Conservation (phyloP, 1,140 invertebrate genomes). For the Drosophila mayri region DNA sequence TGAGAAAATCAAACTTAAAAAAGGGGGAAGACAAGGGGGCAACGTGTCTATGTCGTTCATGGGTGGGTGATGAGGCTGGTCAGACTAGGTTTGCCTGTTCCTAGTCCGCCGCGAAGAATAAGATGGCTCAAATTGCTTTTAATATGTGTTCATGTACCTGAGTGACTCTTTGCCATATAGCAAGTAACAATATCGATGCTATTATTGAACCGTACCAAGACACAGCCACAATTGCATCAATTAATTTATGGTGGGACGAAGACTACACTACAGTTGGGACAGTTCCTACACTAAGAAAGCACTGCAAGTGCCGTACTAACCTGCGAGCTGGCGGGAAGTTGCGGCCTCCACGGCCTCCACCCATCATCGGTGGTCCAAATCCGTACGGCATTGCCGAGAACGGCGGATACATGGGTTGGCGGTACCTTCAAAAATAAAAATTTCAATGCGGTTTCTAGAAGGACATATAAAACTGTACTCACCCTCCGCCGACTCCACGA, state of each 20-base stretch:
- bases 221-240: constrained; percentile 8
- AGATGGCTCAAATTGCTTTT: background rate
- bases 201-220: background rate
- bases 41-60: background rate
- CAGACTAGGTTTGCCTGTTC: background rate
- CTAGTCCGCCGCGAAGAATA: background rate
- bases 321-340: constrained; percentile 76
- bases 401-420: constrained; percentile 69
- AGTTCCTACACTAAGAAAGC: constrained; percentile 11
- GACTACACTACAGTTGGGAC: background rate
- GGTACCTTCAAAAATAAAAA: constrained; percentile 47
- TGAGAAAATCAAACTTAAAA: constrained; percentile 58
- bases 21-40: constrained; percentile 21
- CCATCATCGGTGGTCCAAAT: constrained; percentile 75
- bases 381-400: constrained; percentile 75
- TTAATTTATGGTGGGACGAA: background rate
- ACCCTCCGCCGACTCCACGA: constrained; percentile 86
- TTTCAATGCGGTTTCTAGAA: background rate
- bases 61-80: background rate
- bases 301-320: constrained; percentile 48
- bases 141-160: background rate
- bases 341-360: constrained; percentile 74
- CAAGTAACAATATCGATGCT: constrained; percentile 1
- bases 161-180: background rate
- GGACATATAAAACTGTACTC: constrained; percentile 44